Conservation (phyloP, 2,888 invertebrate genomes). For the Sericinus montela region DNA sequence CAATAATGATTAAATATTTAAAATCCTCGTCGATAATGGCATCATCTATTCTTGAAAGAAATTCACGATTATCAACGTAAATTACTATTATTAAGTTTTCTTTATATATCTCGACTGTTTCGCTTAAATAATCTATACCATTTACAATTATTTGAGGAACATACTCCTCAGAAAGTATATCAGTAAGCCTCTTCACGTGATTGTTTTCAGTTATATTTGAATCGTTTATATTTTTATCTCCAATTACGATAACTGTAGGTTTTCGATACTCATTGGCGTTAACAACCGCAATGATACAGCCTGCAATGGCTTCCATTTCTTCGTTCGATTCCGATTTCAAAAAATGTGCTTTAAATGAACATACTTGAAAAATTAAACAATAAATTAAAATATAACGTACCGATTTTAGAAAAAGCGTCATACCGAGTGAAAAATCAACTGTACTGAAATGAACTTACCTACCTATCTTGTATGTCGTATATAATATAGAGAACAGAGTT, state of each 20-base stretch:
- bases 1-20: constrained; percentile 37
- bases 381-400: not conserved
- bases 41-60: constrained; percentile 23
- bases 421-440: not conserved
- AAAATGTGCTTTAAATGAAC: not conserved
- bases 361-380: not conserved
- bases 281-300: constrained; percentile 1
- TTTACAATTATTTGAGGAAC: constrained; percentile 5
- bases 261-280: not conserved
- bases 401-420: not conserved
- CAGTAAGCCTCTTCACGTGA: not conserved
- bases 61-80: constrained; percentile 30
- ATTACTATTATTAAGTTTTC: constrained; percentile 27
- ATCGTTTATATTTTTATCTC: not conserved
- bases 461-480: no score
- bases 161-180: not conserved
- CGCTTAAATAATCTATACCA: not conserved
- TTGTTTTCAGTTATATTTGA: not conserved
- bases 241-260: constrained; percentile 2
- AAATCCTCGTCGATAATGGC: constrained; percentile 23
- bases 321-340: not conserved
- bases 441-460: no score
- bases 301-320: not conserved
- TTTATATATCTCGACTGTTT: not conserved
- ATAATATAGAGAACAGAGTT: not conserved